phyloP scores from a whole-genome alignment of 2,797 vertebrate species.

The Pagetopsis macropterus region DNA sequence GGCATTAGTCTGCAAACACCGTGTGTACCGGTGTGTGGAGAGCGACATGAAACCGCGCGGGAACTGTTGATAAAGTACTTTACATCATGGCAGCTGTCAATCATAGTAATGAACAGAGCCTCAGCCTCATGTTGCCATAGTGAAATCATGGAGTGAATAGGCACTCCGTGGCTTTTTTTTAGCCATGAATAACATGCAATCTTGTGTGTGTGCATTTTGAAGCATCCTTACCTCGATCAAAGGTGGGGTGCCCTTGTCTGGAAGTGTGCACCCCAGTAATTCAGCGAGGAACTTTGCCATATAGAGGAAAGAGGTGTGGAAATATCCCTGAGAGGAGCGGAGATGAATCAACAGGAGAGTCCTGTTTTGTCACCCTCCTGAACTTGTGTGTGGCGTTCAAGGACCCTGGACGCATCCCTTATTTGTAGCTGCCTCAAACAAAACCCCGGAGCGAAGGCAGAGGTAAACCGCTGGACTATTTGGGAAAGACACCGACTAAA shows the following conservation, averaged over 20 bases:
- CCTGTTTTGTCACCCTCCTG: not conserved
- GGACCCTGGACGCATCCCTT: conserved; percentile 41
- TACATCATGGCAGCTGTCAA: conserved; percentile 38
- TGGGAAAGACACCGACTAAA: not conserved
- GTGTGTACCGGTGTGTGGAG: conserved; percentile 1
- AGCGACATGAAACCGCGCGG: conserved; percentile 6
- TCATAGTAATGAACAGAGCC: conserved; percentile 37
- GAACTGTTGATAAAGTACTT: conserved; percentile 30
- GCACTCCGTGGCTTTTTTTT: not conserved
- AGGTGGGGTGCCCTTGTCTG: conserved; percentile 81
- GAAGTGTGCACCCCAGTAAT: conserved; percentile 86
- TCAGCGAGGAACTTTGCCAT: conserved; percentile 89
- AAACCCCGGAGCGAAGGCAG: not conserved
- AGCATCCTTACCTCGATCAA: conserved; percentile 81
- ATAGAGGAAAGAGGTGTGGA: conserved; percentile 43
- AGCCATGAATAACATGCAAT: not conserved
- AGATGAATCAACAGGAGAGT: conserved; percentile 48
- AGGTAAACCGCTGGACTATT: not conserved
- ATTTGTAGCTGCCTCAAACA: not conserved
- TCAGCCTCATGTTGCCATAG: conserved; percentile 55
- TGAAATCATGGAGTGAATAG: not conserved
- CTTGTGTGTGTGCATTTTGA: not conserved
- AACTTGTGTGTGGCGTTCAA: conserved; percentile 50
- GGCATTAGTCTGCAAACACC: conserved; percentile 15
- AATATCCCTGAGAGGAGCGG: conserved; percentile 3